Evolutionary conservation across 2,113 vertebrate species (phyloP).

Genomic region (Alethe castanea): DNA sequence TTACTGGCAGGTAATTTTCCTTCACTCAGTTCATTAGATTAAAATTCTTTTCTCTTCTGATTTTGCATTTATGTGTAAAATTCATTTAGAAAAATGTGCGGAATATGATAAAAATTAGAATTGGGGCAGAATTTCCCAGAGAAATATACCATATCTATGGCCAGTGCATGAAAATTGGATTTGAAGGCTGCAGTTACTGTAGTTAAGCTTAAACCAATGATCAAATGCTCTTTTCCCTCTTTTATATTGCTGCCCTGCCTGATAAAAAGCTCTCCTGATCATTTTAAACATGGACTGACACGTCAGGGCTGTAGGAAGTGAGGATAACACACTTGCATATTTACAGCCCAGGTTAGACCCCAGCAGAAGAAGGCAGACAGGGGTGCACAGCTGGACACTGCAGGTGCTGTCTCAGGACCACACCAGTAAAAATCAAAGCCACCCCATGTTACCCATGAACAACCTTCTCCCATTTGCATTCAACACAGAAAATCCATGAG

Average conservation of each 20-base stretch:
- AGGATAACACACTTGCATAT: conserved; percentile 16
- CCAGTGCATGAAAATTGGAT: conserved; percentile 56
- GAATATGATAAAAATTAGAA: conserved; percentile 72
- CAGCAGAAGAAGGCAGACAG: neutral
- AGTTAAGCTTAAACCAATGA: conserved; percentile 53
- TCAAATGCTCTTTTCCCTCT: conserved; percentile 38
- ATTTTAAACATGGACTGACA: conserved; percentile 58
- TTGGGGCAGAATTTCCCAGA: neutral
- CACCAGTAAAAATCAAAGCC: neutral
- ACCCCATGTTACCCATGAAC: neutral
- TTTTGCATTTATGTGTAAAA: conserved; percentile 72
- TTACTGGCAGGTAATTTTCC: conserved; percentile 95
- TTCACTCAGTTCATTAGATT: conserved; percentile 86
- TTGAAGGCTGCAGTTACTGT: conserved; percentile 59
- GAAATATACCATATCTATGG: conserved; percentile 30
- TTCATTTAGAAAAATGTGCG: conserved; percentile 72
- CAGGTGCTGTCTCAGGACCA: neutral
- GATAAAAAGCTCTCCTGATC: conserved; percentile 29
- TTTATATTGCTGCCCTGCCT: conserved; percentile 30
- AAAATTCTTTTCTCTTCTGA: conserved; percentile 77
- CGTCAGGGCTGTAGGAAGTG: neutral
- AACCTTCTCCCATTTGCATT: neutral
- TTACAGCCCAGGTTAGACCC: neutral
- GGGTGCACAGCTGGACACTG: neutral
- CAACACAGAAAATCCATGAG: conserved; percentile 31